Evolutionary conservation across 2,888 invertebrate species (phyloP).

Genomic region (Polydrusus tereticollis): DNA sequence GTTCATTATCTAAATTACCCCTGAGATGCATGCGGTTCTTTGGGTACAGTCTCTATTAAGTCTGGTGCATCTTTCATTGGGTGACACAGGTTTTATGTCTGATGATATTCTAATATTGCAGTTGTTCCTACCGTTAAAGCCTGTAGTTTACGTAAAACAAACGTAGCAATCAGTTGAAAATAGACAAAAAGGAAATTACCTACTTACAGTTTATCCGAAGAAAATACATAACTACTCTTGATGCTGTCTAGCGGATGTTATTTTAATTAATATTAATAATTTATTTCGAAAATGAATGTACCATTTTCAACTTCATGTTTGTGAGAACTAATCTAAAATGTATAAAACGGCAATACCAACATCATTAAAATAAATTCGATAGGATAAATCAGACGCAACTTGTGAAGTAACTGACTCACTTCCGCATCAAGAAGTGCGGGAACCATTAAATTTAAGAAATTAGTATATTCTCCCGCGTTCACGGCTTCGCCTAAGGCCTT

Average conservation of each 20-base stretch:
- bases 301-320: neutral
- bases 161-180: no score
- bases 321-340: conserved; percentile 13
- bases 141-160: no score
- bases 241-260: neutral
- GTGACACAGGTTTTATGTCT: no score
- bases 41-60: no score
- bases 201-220: conserved; percentile 1
- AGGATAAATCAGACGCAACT: neutral
- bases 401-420: neutral
- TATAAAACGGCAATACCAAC: neutral
- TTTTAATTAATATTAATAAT: neutral
- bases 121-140: no score
- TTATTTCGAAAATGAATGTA: neutral
- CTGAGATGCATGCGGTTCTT: no score
- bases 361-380: conserved; percentile 9
- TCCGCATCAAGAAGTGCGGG: neutral
- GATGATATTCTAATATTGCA: no score
- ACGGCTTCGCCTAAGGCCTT: no score
- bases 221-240: neutral
- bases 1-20: no score
- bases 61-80: no score
- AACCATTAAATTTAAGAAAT: neutral
- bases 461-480: neutral
- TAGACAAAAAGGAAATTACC: no score